Evolutionary conservation across 2,797 vertebrate species (phyloP), one percentile per base, ranked within the genome.

Genomic region (Kryptolebias ocellatus): DNA sequence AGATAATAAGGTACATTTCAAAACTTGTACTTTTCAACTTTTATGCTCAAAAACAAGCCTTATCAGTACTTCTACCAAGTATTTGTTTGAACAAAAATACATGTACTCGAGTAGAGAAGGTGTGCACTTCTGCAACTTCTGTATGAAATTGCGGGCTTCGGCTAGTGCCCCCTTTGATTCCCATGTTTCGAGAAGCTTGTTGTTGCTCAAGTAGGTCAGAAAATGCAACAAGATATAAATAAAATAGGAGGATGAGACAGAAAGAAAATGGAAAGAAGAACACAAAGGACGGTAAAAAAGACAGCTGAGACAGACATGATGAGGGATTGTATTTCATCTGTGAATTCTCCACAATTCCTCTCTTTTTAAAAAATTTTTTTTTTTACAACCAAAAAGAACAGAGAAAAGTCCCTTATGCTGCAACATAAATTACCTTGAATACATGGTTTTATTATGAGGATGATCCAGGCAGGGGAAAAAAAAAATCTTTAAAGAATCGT

Each of bases 271-370:
- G 20, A 52, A 27, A 60, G 42, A 29, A n/a, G 18, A 77, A 15
- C 49, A 37, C 47, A 53, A 53, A 45, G 68, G 60, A 60, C 72
- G 72, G 69, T 24, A 55, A 28, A 54, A 67, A 56, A 66, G 64
- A 75, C 71, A 75, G 57, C 57, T 15, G 34, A 78, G 60, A 70
- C 61, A 53, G 60, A 74, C 51, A 47, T 8, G 27, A 72, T 45
- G 69, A 78, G 71, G 52, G 0, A 39, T 28, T 54, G 34, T 5
- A 17, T 81, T 85, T 87, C 74, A 88, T 87, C 71, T 80, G 44
- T 51, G 18, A 49, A 72, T 86, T 78, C 59, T 57, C 42, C 66
- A 54, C 71, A 60, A 55, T 78, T 62, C 11, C 9, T 39, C 7
- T 4, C 31, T 34, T 39, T 39, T 64, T 55, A 24, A 24, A 24